Base-by-base conservation (phyloP, 2,113 vertebrate species). In the Ondatra zibethicus region DNA sequence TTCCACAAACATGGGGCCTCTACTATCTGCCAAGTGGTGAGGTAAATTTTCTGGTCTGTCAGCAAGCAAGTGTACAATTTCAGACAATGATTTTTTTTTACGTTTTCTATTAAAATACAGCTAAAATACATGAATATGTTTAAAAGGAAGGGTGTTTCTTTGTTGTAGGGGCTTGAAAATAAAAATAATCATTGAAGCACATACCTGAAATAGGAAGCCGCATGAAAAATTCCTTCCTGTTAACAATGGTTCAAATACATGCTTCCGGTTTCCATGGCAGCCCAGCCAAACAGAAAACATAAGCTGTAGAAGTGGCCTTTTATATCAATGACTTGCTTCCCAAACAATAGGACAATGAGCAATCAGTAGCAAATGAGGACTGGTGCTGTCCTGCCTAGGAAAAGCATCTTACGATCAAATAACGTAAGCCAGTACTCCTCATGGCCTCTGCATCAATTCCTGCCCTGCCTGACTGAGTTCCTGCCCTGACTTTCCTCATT, bases 231-330 rank as follows among this genome's bases (percentile, higher is more conserved):
- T 95, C 78, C 85, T 98, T 98, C 93, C 68, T 29, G 88, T 50
- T 97, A 96, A 92, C 96, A 98, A 98, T 98, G 50, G 0, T 81
- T 94, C 92, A 95, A 97, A 93, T 45, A 0, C 31, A 29, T 2
- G 47, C 90, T 98, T 98, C 98, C 8, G 3, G 96, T 98, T 98
- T 97, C 98, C 97, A 97, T 98, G 97, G 97, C 70, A 99, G 96
- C 97, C 0, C 9, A 13, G 76, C 91, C 94, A 97, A 98, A 97
- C 91, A 98, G 93, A 95, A 23, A 95, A 93, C 55, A 97, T 97
- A 97, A 98, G 96, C 89, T 73, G 84, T 45, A 33, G 65, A 95
- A 68, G 68, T 29, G 1, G 84, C 65, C 98, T 97, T 96, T 97
- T 91, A 61, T 92, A 4, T 89, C 45, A 88, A 25, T 96, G 91